Evolutionary conservation across 1,140 invertebrate species (phyloP).

Genomic region (Onthophagus taurus): DNA sequence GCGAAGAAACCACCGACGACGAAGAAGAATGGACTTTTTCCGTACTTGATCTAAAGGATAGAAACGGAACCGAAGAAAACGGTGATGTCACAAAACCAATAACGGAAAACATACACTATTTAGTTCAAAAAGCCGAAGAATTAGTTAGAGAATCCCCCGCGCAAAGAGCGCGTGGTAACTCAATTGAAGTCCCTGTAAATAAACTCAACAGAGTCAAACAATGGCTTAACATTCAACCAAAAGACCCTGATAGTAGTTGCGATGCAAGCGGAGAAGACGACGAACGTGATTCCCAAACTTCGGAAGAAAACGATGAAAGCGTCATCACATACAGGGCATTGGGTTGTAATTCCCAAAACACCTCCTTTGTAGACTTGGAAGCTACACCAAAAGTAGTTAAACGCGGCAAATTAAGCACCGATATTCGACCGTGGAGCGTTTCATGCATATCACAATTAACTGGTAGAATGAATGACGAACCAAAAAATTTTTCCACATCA

Average conservation of each 20-base stretch:
- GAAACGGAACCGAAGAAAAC: slow-evolving; percentile 30
- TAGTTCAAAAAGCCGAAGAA: slow-evolving; percentile 63
- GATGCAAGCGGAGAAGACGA: slow-evolving; percentile 87
- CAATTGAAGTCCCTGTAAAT: slow-evolving; percentile 30
- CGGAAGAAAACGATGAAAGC: slow-evolving; percentile 61
- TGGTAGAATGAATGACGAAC: not conserved
- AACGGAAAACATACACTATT: slow-evolving; percentile 46
- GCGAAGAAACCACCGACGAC: slow-evolving; percentile 60
- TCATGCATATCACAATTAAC: slow-evolving; percentile 64
- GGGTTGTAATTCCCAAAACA: slow-evolving; percentile 44
- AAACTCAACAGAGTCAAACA: slow-evolving; percentile 61
- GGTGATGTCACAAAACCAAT: slow-evolving; percentile 21
- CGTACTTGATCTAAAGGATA: slow-evolving; percentile 37
- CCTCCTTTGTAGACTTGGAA: slow-evolving; percentile 38
- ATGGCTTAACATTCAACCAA: slow-evolving; percentile 43
- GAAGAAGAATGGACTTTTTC: slow-evolving; percentile 67
- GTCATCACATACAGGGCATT: slow-evolving; percentile 48
- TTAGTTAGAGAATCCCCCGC: slow-evolving; percentile 49
- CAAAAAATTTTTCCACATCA: slow-evolving; percentile 60
- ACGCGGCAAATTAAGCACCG: slow-evolving; percentile 41
- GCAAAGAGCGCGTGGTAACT: slow-evolving; percentile 32
- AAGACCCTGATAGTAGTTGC: slow-evolving; percentile 43
- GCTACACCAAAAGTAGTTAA: slow-evolving; percentile 39
- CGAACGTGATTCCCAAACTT: slow-evolving; percentile 63
- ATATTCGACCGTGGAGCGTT: slow-evolving; percentile 71